phyloP scores from a whole-genome alignment of 2,888 invertebrate genomes.

The Gymnocheta viridis region DNA sequence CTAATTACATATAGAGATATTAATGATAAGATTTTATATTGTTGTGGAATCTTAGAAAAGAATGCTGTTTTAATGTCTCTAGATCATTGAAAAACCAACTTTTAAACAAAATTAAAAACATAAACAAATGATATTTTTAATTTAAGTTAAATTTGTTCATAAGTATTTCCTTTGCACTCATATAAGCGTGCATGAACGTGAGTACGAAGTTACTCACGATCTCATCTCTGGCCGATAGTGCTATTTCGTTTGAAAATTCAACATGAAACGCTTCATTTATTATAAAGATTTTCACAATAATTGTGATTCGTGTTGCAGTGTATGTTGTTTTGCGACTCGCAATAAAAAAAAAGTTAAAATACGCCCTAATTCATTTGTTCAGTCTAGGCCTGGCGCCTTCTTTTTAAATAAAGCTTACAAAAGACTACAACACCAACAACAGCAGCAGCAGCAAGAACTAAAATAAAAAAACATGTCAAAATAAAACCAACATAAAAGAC shows the following conservation, averaged over 20 bases:
- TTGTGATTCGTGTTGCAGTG: constrained; percentile 70
- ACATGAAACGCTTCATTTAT: constrained; percentile 60
- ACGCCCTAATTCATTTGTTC: constrained; percentile 80
- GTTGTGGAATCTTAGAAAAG: too few relatives aligned
- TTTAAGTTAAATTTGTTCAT: too few relatives aligned
- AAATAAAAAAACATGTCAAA: constrained; percentile 53
- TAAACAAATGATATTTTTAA: too few relatives aligned
- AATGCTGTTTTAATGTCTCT: too few relatives aligned
- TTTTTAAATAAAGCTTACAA: constrained; percentile 64
- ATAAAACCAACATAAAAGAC: constrained; percentile 57
- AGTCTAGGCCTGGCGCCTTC: constrained; percentile 75
- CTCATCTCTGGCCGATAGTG: constrained; percentile 11
- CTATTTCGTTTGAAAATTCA: constrained; percentile 46
- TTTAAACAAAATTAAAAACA: too few relatives aligned
- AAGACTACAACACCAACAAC: constrained; percentile 39
- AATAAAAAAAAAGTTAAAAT: constrained; percentile 72
- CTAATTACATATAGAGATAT: too few relatives aligned
- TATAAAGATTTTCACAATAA: constrained; percentile 52
- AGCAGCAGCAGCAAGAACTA: constrained; percentile 3
- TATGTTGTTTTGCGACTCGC: constrained; percentile 78
- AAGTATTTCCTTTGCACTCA: background rate
- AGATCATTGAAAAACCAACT: too few relatives aligned
- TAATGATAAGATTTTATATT: too few relatives aligned
- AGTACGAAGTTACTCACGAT: background rate
- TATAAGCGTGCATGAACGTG: background rate